These are phyloP conservation scores for Drosophila trichaetosa DNA, from an alignment of 2,888 invertebrate genomes.

Conservation along the genomic window DNA sequence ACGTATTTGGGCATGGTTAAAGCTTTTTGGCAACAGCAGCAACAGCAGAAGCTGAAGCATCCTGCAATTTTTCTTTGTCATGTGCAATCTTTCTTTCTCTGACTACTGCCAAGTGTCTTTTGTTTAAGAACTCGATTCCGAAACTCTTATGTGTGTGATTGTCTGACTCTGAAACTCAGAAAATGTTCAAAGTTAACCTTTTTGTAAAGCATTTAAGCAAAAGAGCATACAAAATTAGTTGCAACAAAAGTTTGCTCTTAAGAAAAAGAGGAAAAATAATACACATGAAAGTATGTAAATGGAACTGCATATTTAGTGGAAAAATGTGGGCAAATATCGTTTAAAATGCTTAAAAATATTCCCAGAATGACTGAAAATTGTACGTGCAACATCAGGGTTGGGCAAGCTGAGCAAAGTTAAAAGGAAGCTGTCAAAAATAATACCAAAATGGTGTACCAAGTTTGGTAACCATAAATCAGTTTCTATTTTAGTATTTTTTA, in stretches of 20 bases:
- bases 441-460: not conserved
- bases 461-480: not conserved
- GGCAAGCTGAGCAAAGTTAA: not conserved
- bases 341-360: not conserved
- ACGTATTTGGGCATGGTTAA: conserved; percentile 49
- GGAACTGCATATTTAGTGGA: not conserved
- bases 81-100: conserved; percentile 66
- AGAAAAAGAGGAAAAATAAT: not conserved
- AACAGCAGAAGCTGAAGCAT: conserved; percentile 37
- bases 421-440: not conserved
- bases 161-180: conserved; percentile 9
- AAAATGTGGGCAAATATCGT: not conserved
- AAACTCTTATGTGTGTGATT: conserved; percentile 5
- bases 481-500: not conserved
- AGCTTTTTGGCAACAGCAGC: conserved; percentile 65
- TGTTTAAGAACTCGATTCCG: conserved; percentile 38
- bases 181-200: conserved; percentile 4
- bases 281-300: not conserved
- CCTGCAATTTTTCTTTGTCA: conserved; percentile 71
- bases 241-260: conserved; percentile 30
- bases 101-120: conserved; percentile 33
- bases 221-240: conserved; percentile 37
- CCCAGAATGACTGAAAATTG: not conserved
- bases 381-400: too few species aligned
- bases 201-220: conserved; percentile 38